Evolutionary conservation across 2,113 vertebrate species (phyloP).

Genomic region (Otus sunia): DNA sequence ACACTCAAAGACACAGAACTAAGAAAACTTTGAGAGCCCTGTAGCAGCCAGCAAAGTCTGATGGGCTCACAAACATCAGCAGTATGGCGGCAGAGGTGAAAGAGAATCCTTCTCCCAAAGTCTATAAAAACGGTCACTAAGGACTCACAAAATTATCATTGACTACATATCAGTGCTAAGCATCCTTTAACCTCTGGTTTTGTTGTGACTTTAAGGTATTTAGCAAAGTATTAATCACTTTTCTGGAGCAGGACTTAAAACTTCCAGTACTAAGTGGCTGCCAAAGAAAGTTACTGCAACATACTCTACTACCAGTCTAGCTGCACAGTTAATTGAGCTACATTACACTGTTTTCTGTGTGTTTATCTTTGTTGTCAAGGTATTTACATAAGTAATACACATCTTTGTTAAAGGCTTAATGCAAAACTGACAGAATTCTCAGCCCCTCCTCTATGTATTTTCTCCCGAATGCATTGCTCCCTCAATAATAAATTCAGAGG

Average conservation of each 20-base stretch:
- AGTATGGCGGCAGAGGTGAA: fast-evolving
- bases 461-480: conserved; percentile 40
- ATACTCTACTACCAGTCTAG: not conserved
- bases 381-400: conserved; percentile 52
- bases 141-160: not conserved
- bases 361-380: conserved; percentile 43
- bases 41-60: fast-evolving
- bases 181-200: not conserved
- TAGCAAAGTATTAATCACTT: conserved; percentile 4
- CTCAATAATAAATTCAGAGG: conserved; percentile 80
- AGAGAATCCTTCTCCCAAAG: not conserved
- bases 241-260: not conserved
- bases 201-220: not conserved
- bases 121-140: not conserved
- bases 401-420: conserved; percentile 18
- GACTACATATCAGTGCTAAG: not conserved
- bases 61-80: fast-evolving
- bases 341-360: conserved; percentile 5
- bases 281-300: not conserved
- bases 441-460: conserved; percentile 49
- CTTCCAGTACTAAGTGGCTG: not conserved
- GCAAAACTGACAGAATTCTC: conserved; percentile 14
- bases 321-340: conserved; percentile 36
- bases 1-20: not conserved
- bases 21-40: fast-evolving